Base-by-base conservation (phyloP, 1,140 invertebrate genomes). In the Drosophila jambulina region DNA sequence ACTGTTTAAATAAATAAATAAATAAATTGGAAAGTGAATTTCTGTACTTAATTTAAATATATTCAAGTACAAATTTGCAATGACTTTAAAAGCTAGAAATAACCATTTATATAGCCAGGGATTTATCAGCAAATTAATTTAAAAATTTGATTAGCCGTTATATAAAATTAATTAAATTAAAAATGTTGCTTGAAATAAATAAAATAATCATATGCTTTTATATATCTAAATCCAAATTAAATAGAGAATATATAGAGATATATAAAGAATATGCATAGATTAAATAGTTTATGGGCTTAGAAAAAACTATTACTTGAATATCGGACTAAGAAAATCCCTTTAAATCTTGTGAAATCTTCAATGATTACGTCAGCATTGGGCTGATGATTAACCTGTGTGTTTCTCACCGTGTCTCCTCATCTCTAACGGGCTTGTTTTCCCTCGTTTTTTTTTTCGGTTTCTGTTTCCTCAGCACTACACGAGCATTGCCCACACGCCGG, bases 401-500 rank as follows among this genome's bases (percentile, higher is more conserved):
- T 56, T 56, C 34, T 56, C 53, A 38, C 53, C 34, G 53, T 38
- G 53, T 38, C 53, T 56, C 15, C 53, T 51, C 34, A 45, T 54
- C 36, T 45, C 64, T 56, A 42, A 68, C 51, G 43, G 36, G 40
- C 45, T 54, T n/a, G 34, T 61, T 43, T 58, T 76, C 29, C 38
- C n/a, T 68, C 8, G 25, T 60, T 60, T 62, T 40, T 59, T 21
- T 10, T 19, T 68, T 38, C 61, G 9, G 27, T 42, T 49, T 53
- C 53, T 59, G 25, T 12, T 23, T 65, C 40, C 68, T 7, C 93
- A 98, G 97, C 97, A 97, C 93, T 98, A 97, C 92, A 95, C 96
- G 58, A 96, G 97, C 91, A 96, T 96, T 49, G 97, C 97, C 5
- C 96, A 98, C 91, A 97, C 97, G 91, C 97, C 97, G 29, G 95